Evolutionary conservation across 2,888 invertebrate genomes (phyloP).

Genomic region (Ochlodes sylvanus): DNA sequence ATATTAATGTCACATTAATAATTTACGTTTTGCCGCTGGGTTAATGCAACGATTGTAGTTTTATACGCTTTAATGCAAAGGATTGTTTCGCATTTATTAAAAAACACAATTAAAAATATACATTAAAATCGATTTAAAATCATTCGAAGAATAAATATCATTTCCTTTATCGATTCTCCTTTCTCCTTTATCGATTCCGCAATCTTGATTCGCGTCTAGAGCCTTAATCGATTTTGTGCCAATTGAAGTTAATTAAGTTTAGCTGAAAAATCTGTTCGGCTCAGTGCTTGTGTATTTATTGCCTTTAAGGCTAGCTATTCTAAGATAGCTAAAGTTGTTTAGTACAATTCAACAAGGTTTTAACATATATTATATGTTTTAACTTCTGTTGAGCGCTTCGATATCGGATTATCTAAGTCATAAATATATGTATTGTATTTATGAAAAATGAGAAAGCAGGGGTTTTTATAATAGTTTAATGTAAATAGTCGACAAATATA

Average conservation of each 20-base stretch:
- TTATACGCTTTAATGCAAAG: background rate
- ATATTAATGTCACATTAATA: conserved; percentile 20
- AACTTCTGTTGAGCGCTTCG: no score
- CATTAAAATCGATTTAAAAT: background rate
- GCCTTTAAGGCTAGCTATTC: background rate
- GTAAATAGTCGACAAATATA: no score
- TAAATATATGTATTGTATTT: no score
- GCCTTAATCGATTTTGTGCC: conserved; percentile 49
- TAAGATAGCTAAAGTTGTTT: background rate
- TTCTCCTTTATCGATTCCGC: conserved; percentile 48
- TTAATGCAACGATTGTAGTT: background rate
- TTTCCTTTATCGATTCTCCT: conserved; percentile 45
- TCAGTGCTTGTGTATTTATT: conserved; percentile 39
- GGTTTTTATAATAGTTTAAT: no score
- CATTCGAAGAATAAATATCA: background rate
- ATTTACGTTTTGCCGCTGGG: conserved; percentile 9
- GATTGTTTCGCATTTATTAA: background rate
- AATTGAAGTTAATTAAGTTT: conserved; percentile 50
- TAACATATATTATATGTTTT: no score
- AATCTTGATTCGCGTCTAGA: conserved; percentile 48
- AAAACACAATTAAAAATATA: background rate
- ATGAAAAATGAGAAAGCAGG: no score
- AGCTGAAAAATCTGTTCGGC: conserved; percentile 45
- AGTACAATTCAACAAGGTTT: no score
- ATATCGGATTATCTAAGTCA: no score